Evolutionary conservation across 1,140 invertebrate genomes (phyloP), one percentile per base, ranked within the genome.

Genomic region (Oreohelix idahoensis): DNA sequence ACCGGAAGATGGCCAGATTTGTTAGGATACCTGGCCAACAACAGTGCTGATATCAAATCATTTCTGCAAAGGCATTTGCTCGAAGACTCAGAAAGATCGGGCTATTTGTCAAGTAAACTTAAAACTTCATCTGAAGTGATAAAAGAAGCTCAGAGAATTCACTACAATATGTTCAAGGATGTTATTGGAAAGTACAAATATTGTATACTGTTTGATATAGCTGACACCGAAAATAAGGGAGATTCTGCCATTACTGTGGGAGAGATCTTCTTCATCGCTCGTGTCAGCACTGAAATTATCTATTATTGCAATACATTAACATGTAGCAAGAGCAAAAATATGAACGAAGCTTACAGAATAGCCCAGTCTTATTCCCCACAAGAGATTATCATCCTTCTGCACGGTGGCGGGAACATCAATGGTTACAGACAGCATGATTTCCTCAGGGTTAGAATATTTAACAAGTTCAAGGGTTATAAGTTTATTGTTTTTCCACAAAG

Each of bases 351-450:
- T 0, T 10, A 71, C 26, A 63, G 38, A 0, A 79, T 81, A 29
- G 51, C 42, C 26, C 13, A 38, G 13, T 35, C 45, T 1, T 82
- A 76, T 36, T 39, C 51, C n/a, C 29, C 13, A 39, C 36, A 82
- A 5, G 76, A 86, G 11, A 29, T 84, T 0, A 76, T 88, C 17
- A 81, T 86, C 20, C 74, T 87, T 2, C 29, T 86, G 0, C 84
- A 87, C 5, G 87, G 87, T 15, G 87, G 84, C 1, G 87, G 87
- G 15, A 86, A 88, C 76, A 75, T 88, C 26, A 70, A 84, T 26
- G 87, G 86, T 0, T 84, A 87, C 38, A 23, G 53, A 4, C 1
- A 35, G 13, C 53, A 51, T 0, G 81, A 86, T 26, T 1, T 42
- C 10, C 15, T 84, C 0, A 35, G 81, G 32, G 20, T 49, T 17